These are phyloP conservation scores for Guaruba guarouba DNA, from an alignment of 2,113 vertebrate species.

Conservation along the genomic window DNA sequence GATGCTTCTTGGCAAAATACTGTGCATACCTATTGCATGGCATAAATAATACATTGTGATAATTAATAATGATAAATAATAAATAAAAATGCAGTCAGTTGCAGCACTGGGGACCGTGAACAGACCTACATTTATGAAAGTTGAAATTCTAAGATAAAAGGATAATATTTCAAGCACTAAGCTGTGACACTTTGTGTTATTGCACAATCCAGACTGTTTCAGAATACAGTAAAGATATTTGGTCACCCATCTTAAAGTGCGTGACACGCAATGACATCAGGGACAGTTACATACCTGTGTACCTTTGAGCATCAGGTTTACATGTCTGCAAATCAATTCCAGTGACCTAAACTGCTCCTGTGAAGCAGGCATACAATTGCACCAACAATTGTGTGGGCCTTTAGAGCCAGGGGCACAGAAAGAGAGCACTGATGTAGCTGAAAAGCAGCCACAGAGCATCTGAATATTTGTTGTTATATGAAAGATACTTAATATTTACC, in stretches of 20 bases:
- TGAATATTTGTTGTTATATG: not conserved
- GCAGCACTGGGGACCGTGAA: not conserved
- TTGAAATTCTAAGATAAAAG: conserved; percentile 5
- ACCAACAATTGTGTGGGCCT: not conserved
- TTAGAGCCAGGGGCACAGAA: not conserved
- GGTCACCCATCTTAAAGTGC: not conserved
- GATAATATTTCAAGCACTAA: not conserved
- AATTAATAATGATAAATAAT: conserved; percentile 72
- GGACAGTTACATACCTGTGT: not conserved
- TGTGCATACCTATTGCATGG: conserved; percentile 45
- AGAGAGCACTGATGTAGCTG: not conserved
- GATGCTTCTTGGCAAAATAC: conserved; percentile 54
- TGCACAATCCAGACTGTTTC: not conserved
- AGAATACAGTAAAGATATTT: not conserved
- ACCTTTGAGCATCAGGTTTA: not conserved
- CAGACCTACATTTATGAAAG: conserved; percentile 43
- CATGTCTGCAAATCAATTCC: not conserved
- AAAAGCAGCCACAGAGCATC: not conserved
- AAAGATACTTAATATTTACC: not conserved
- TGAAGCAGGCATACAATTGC: not conserved
- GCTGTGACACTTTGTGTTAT: not conserved
- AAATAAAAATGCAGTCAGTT: conserved; percentile 65
- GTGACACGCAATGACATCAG: not conserved
- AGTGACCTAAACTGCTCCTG: not conserved
- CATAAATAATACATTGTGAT: conserved; percentile 66